Base-by-base conservation (phyloP, 2,113 vertebrate species). In the Elephas maximus region DNA sequence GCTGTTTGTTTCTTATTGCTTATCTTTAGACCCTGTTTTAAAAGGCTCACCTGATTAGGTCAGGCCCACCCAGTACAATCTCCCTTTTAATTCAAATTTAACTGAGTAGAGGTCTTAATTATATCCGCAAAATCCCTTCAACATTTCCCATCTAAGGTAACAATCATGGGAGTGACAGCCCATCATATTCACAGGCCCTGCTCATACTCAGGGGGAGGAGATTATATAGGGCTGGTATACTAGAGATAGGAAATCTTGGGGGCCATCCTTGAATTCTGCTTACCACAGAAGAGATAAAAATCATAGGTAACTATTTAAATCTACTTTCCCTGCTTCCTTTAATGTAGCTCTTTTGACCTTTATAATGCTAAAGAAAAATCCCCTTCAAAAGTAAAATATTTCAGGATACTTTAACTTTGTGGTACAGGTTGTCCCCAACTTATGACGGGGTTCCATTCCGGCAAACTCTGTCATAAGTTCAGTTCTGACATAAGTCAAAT, bases 371-470 rank as follows among this genome's bases (percentile, higher is more conserved):
- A 86, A 8, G 28, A 74, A 74, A 45, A 73, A n/a, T 53, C 80
- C 23, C 45, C 57, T 65, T 41, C 4, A 65, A 85, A 83, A 83
- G 41, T 17, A 80, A 90, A 85, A 53, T 51, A 88, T 57, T 83
- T 91, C 62, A 81, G 62, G 60, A 90, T 44, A 77, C 48, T 83
- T 41, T 87, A 90, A 96, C 45, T 86, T 94, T 62, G 79, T 44
- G 80, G 24, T 45, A 57, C 53, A 57, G 7, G 53, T 57, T 11
- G 53, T 57, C 15, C 53, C 53, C 53, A 57, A 57, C 15, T 57
- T 57, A 57, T 12, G 9, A 48, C 48, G 48, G 48, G 48, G 48
- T 48, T 48, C 48, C 48, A 48, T 48, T 48, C 48, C 48, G 9
- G 9, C 48, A 48, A 48, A 48, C 48, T 48, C 48, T 9, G 9